phyloP scores from a whole-genome alignment of 2,888 invertebrate genomes.

The Melieria crassipennis region DNA sequence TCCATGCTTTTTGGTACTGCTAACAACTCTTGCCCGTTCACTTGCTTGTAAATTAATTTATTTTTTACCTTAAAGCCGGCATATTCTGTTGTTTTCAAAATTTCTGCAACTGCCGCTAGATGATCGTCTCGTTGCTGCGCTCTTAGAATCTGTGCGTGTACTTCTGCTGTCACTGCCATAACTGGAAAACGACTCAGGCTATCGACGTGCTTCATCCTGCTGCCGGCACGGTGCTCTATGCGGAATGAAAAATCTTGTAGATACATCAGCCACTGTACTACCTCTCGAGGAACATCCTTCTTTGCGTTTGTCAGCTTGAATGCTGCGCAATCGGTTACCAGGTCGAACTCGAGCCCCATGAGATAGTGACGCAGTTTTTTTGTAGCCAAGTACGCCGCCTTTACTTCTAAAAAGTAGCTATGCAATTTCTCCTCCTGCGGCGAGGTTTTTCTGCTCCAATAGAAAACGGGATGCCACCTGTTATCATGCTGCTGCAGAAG shows the following conservation, averaged over 20 bases:
- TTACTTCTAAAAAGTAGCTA: slow-evolving; percentile 14
- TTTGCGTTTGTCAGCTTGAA: no score
- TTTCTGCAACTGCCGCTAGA: background rate
- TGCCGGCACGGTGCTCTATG: slow-evolving; percentile 26
- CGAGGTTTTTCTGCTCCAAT: slow-evolving; percentile 26
- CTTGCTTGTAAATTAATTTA: slow-evolving; percentile 34
- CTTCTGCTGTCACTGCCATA: slow-evolving; percentile 26
- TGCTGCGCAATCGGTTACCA: no score
- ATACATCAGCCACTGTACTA: slow-evolving; percentile 33
- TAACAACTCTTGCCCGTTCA: slow-evolving; percentile 36
- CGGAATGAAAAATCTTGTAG: slow-evolving; percentile 29
- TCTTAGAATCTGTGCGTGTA: slow-evolving; percentile 18
- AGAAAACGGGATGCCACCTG: slow-evolving; percentile 30
- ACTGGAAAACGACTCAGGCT: slow-evolving; percentile 35
- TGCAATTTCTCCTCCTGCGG: background rate
- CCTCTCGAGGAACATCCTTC: slow-evolving; percentile 32
- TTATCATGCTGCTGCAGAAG: background rate
- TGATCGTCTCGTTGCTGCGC: slow-evolving; percentile 31
- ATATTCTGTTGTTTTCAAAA: slow-evolving; percentile 20
- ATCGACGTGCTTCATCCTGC: slow-evolving; percentile 36
- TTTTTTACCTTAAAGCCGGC: slow-evolving; percentile 31
- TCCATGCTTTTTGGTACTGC: slow-evolving; percentile 39
- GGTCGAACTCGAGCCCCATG: slow-evolving; percentile 40
- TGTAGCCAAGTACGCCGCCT: slow-evolving; percentile 39
- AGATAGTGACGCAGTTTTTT: no score